These are phyloP conservation scores for Drosophila leontia DNA, from an alignment of 1,140 invertebrate species.

Conservation along the genomic window DNA sequence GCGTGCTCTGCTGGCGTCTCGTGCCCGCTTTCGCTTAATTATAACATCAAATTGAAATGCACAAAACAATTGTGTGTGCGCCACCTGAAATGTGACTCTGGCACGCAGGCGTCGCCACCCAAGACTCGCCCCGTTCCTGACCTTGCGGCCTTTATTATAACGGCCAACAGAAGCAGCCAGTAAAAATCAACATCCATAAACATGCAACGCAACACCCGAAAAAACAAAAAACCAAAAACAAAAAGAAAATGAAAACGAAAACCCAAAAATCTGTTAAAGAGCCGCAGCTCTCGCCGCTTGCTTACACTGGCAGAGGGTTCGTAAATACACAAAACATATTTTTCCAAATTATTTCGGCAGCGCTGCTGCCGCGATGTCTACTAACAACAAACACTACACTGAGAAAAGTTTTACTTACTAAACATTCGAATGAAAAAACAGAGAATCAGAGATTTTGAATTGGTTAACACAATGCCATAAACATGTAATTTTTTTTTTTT, in stretches of 20 bases:
- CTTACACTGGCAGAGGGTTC: slow-evolving; percentile 34
- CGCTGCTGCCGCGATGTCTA: slow-evolving; percentile 48
- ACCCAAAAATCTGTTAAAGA: slow-evolving; percentile 27
- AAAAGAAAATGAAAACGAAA: not conserved
- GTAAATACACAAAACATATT: slow-evolving; percentile 63
- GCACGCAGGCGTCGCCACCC: slow-evolving; percentile 52
- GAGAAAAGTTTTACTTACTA: not conserved
- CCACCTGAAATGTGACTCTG: slow-evolving; percentile 49
- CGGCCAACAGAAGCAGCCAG: slow-evolving; percentile 34
- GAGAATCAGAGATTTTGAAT: too few relatives aligned
- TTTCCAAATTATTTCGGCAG: slow-evolving; percentile 40
- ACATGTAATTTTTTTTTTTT: not conserved
- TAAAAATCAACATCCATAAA: slow-evolving; percentile 56
- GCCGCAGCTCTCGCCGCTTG: slow-evolving; percentile 26
- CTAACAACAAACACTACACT: slow-evolving; percentile 54
- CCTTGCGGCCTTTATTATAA: slow-evolving; percentile 63
- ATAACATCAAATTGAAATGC: slow-evolving; percentile 54
- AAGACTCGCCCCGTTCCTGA: slow-evolving; percentile 34
- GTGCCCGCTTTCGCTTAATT: slow-evolving; percentile 52
- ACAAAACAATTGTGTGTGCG: slow-evolving; percentile 48
- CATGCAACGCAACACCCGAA: slow-evolving; percentile 55
- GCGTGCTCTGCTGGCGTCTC: slow-evolving; percentile 23
- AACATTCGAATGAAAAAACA: too few relatives aligned
- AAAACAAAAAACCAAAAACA: not conserved
- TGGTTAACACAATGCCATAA: too few relatives aligned